Evolutionary conservation across 1,140 invertebrate genomes (phyloP).

Genomic region (Zaprionus tsacasi): DNA sequence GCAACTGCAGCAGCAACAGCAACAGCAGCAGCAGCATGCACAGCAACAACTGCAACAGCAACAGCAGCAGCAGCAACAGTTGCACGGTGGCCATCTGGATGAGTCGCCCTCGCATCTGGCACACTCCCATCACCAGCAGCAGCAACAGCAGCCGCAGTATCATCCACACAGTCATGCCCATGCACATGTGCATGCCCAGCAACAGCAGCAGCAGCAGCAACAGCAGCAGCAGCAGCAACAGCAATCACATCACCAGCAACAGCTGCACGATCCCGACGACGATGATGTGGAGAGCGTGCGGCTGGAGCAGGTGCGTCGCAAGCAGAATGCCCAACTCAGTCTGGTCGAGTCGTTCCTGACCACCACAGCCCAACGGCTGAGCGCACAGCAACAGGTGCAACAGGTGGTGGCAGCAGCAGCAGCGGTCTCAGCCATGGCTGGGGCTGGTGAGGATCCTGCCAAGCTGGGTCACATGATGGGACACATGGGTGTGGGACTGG

Average conservation of each 20-base stretch:
- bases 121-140: constrained; percentile 44
- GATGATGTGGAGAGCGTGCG: constrained; percentile 60
- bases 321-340: constrained; percentile 82
- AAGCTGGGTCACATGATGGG: constrained; percentile 77
- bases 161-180: constrained; percentile 48
- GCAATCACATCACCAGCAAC: constrained; percentile 42
- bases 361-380: constrained; percentile 78
- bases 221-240: constrained; percentile 49
- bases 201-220: constrained; percentile 47
- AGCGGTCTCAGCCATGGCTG: constrained; percentile 78
- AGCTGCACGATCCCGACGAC: constrained; percentile 70
- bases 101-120: constrained; percentile 50
- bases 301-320: constrained; percentile 71
- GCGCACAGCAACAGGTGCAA: constrained; percentile 79
- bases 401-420: constrained; percentile 80
- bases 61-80: constrained; percentile 50
- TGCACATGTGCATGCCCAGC: constrained; percentile 55
- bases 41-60: constrained; percentile 20
- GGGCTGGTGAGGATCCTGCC: constrained; percentile 65
- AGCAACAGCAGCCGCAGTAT: constrained; percentile 35
- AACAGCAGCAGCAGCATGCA: constrained; percentile 26
- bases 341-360: constrained; percentile 81
- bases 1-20: constrained; percentile 30
- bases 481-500: constrained; percentile 62
- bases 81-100: constrained; percentile 45